Evolutionary conservation across 2,888 invertebrate species (phyloP), one percentile per base, ranked within the genome.

Genomic region (Athalia rosae): DNA sequence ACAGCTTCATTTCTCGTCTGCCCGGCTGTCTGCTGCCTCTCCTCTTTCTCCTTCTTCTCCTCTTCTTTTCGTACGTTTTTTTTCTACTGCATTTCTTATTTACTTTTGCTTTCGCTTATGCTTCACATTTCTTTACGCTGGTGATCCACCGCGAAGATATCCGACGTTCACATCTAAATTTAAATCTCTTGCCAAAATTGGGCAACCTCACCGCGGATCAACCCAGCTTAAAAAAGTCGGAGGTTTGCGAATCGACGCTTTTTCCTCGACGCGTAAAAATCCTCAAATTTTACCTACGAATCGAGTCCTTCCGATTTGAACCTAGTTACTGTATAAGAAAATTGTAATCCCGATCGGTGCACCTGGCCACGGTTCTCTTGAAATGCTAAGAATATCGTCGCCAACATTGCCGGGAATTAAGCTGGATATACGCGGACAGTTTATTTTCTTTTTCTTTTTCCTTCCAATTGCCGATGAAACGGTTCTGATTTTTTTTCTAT

Each of bases 361-460:
- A 28, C 28, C 28, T 28, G 28, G 28, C 28, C 28, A 28, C 28
- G 28, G 28, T 28, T 28, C 28, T 67, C 28, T 53, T 58, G 71
- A 71, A 71, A 71, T 71, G 71, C 71, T 71, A 71, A 71, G 71
- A 71, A 71, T 71, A 71, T 71, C 28, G 28, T 28, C 71, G 15
- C 58, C 45, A 71, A 71, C 71, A 58, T 71, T 13, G 71, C 71
- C 43, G 41, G 71, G 71, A 28, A 28, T 28, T 28, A 28, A 28
- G 28, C 28, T 2, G 28, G 2, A 28, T 28, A 28, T 28, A 28
- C 28, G 28, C 28, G 28, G 28, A 28, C 28, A 28, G 28, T 28
- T 28, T 28, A 28, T 28, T 2, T 28, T 2, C 28, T 28, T 28
- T 28, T 28, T 28, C 28, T 28, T 28, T 28, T 28, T 28, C 28